A percentile compares a stretch with the other conserved stretches of the same genome.
Evolutionary conservation across 2,888 invertebrate genomes (phyloP).

Genomic region (Callyntrura sp.): DNA sequence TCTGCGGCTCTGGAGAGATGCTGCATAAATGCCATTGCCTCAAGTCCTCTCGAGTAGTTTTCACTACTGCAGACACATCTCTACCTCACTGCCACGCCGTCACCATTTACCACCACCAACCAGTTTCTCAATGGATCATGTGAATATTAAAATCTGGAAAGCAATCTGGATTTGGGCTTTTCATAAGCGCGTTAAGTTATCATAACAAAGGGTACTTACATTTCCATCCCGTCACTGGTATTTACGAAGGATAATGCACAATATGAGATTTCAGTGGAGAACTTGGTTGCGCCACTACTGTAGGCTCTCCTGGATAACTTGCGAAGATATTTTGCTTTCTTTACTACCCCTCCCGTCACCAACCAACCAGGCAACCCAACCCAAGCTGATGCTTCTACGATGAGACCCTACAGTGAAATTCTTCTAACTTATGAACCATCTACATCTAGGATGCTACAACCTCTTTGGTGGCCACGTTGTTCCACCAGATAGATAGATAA

Average conservation of each 20-base stretch:
- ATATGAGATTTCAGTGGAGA: too few relatives aligned
- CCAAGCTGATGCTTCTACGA: too few relatives aligned
- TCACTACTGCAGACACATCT: slow-evolving; percentile 2
- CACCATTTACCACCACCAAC: neutral
- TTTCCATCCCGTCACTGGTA: too few relatives aligned
- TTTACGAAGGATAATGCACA: too few relatives aligned
- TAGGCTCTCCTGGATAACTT: too few relatives aligned
- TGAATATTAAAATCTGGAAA: slow-evolving; percentile 15
- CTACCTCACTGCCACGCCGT: too few relatives aligned
- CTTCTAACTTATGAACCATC: too few relatives aligned
- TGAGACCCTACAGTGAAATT: too few relatives aligned
- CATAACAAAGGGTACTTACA: slow-evolving; percentile 33
- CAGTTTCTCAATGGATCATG: neutral
- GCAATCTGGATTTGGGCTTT: slow-evolving; percentile 3
- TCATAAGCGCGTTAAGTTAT: slow-evolving; percentile 33
- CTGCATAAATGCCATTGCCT: slow-evolving; percentile 39
- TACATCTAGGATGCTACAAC: slow-evolving; percentile 26
- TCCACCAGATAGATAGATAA: neutral
- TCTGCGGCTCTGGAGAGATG: neutral
- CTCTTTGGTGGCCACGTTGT: neutral
- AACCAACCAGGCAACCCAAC: too few relatives aligned
- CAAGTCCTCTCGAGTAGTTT: slow-evolving; percentile 30
- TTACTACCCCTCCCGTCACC: too few relatives aligned
- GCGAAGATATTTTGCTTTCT: too few relatives aligned
- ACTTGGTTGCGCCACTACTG: too few relatives aligned